Evolutionary conservation across 2,797 vertebrate species (phyloP), one percentile per base, ranked within the genome.

Genomic region (Novumbra hubbsi): DNA sequence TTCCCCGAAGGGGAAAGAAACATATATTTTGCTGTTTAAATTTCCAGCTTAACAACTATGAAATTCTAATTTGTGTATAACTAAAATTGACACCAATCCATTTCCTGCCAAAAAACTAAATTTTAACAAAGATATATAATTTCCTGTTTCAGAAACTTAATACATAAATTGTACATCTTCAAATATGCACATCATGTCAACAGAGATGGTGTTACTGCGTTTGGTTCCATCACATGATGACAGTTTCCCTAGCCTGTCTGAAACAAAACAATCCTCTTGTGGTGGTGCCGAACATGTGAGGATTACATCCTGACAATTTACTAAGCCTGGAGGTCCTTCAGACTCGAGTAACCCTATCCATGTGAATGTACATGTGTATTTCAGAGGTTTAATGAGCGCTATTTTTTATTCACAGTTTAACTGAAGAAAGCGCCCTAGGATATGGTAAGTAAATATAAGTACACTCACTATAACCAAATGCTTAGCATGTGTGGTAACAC

Each of bases 321-420:
- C 21, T 24, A 60, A 60, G 55, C 55, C 55, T 14, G 2, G 24
- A 11, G 55, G 21, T 11, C 24, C 55, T 60, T 6, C 14, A 16
- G 64, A 19, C 24, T 17, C 9, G 27, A 63, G 5, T 15, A 1
- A 3, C 17, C 27, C 27, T n/a, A 45, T 52, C 16, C 14, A 57
- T 72, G 69, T 65, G 48, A 60, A 27, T 73, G 34, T 55, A 55
- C 48, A 24, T 64, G 28, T 49, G 17, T 49, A 41, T 63, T 17
- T n/a, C 9, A 9, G 50, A 15, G 9, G 60, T 64, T 21, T 72
- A 28, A 45, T 45, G 41, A 30, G 41, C 60, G 50, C 28, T 6
- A 72, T 45, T 64, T 77, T 77, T 76, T n/a, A 72, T 79, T 81
- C 57, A 50, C 71, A 48, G 65, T 57, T 27, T 71, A 28, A 62